Evolutionary conservation across 1,140 invertebrate species (phyloP), one percentile per base, ranked within the genome.

Genomic region (Asbolus verrucosus): DNA sequence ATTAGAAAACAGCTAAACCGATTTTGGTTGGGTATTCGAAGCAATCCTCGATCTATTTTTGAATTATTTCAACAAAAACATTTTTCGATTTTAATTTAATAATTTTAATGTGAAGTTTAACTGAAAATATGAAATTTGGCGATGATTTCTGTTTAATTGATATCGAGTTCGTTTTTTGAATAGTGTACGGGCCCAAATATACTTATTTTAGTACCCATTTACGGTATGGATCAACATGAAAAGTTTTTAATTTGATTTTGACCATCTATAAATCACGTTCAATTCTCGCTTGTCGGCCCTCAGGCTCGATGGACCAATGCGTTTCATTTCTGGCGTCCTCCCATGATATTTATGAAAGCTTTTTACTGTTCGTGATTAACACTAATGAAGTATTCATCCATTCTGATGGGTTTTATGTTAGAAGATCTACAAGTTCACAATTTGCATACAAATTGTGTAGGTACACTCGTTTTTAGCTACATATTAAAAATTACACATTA

Each of bases 281-380:
- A 43, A 46, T 39, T 54, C 43, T 21, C 65, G 65, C 54, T 43
- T 59, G 65, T 67, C 65, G 65, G 46, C 65, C 65, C 46, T 30
- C 21, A 11, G 50, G 65, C 65, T 50, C 43, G 43, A 67, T 67
- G 65, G 30, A 36, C 65, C 24, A 67, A 54, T 54, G 46, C 27
- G 46, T 54, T n/a, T 54, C 46, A 54, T 54, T 54, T 54, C 19
- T 54, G 21, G 46, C 67, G 30, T 59, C 59, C 59, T 62, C 67
- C 59, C 39, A 61, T 68, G 50, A 68, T 68, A 68, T 68, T 68
- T 60, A 41, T 60, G 67, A 68, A 61, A 69, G 67, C 54, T 69
- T 69, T 69, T 69, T 62, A 69, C 50, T 69, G 67, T 69, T 62
- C 18, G 14, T 69, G 67, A 69, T 69, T 69, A 69, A 69, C 67